Conservation (phyloP, 2,113 vertebrate species). For the Trematocara unimaculatum region DNA sequence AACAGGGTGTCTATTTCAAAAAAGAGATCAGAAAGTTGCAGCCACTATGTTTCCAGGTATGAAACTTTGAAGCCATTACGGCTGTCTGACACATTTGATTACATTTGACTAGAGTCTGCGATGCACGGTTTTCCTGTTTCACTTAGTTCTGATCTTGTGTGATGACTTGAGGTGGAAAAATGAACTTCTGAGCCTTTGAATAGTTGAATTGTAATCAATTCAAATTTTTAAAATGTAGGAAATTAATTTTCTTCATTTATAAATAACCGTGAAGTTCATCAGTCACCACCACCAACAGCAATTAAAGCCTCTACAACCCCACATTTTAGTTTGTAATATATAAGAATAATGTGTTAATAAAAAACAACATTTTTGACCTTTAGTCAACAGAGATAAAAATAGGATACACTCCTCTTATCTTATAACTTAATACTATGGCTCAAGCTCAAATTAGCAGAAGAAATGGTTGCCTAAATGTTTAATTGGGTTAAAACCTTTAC, state of each 20-base stretch:
- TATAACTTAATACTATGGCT: neutral
- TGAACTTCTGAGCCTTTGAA: neutral
- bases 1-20: neutral
- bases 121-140: neutral
- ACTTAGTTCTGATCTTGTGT: neutral
- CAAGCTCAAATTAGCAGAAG: neutral
- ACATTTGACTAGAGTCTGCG: neutral
- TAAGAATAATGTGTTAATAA: neutral
- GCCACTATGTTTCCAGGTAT: neutral
- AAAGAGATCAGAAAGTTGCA: neutral
- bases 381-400: neutral
- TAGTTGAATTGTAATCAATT: neutral
- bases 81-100: neutral
- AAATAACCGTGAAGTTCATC: neutral
- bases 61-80: neutral
- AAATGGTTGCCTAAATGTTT: neutral
- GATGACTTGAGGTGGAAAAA: neutral
- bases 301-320: neutral
- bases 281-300: neutral
- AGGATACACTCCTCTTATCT: rapidly evolving
- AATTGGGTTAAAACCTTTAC: neutral
- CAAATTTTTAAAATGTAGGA: neutral
- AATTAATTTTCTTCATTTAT: neutral
- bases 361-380: neutral
- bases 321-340: neutral